phyloP scores from a whole-genome alignment of 2,797 vertebrate genomes.

The Neopelma chrysocephalum region DNA sequence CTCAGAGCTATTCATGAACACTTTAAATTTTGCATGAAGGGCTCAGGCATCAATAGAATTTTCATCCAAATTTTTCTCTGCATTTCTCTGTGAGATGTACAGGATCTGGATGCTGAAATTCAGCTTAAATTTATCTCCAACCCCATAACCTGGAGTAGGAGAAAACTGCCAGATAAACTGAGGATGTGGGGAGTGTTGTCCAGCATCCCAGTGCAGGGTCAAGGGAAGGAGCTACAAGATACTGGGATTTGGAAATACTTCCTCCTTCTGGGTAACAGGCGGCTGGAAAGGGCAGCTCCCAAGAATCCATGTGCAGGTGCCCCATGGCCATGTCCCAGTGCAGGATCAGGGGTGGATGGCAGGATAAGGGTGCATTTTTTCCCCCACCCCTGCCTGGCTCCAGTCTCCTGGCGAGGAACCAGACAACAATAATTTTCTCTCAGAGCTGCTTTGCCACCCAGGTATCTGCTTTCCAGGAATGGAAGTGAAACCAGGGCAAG shows the following conservation, averaged over 20 bases:
- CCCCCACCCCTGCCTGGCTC: background rate
- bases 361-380: background rate
- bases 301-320: background rate
- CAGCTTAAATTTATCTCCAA: background rate
- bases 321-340: background rate
- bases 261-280: background rate
- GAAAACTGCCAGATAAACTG: background rate
- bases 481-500: background rate
- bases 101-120: background rate
- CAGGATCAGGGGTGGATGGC: background rate
- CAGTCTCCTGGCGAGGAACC: background rate
- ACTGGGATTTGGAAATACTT: fast-evolving
- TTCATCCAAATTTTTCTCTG: background rate
- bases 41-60: background rate
- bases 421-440: background rate
- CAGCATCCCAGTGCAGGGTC: background rate
- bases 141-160: too few relatives aligned
- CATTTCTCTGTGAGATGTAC: fast-evolving
- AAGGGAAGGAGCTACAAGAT: background rate
- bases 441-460: background rate
- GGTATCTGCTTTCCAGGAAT: conserved; percentile 40
- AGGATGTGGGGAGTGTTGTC: fast-evolving
- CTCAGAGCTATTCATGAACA: background rate
- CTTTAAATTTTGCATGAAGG: background rate
- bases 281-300: background rate